Conservation (phyloP, 2,113 vertebrate species). For the Ahaetulla prasina region DNA sequence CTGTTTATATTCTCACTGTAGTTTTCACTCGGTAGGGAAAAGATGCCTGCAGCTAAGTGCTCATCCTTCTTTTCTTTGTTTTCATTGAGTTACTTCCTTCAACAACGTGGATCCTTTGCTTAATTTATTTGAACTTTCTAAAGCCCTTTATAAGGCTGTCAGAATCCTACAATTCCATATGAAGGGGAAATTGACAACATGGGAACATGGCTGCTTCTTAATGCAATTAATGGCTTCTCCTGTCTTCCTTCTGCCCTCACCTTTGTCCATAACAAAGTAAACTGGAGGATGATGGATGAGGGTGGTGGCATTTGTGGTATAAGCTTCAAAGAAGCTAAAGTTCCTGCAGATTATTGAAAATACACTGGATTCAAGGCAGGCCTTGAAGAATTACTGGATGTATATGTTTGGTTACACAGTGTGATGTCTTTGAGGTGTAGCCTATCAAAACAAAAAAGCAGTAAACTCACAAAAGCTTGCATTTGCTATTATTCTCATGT, state of each 20-base stretch:
- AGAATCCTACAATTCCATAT: slow-evolving; percentile 6
- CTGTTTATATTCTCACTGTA: slow-evolving; percentile 3
- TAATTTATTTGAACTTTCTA: slow-evolving; percentile 44
- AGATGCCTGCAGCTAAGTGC: slow-evolving; percentile 16
- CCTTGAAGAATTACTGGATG: neutral
- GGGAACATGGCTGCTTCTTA: neutral
- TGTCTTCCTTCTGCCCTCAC: neutral
- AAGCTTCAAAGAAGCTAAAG: neutral
- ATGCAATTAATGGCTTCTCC: neutral
- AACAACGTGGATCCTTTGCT: slow-evolving; percentile 2
- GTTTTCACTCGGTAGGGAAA: neutral
- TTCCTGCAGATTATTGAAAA: neutral
- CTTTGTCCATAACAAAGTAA: neutral
- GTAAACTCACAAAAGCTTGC: neutral
- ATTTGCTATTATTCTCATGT: neutral
- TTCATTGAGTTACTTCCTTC: slow-evolving; percentile 13
- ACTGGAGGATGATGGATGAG: neutral
- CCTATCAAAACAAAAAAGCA: neutral
- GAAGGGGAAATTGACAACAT: slow-evolving; percentile 4
- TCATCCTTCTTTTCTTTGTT: neutral
- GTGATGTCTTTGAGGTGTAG: neutral
- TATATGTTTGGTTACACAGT: neutral
- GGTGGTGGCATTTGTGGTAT: neutral
- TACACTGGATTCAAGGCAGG: neutral
- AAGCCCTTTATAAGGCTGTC: slow-evolving; percentile 4